phyloP scores from a whole-genome alignment of 2,888 invertebrate genomes.

The Ametastegia equiseti region DNA sequence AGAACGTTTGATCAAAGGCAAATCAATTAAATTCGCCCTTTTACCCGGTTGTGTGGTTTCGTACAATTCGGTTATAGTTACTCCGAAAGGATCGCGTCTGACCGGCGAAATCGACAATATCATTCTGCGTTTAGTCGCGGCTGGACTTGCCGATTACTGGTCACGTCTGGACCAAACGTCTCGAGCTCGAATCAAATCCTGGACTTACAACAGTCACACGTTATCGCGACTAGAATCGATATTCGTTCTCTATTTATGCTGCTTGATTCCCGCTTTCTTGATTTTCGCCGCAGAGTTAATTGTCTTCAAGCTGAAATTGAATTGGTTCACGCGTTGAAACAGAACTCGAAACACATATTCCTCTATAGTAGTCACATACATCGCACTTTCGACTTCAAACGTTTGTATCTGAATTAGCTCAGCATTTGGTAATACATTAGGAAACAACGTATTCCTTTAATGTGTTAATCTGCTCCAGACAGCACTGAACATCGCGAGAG shows the following conservation, averaged over 20 bases:
- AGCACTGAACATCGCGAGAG: too few relatives aligned
- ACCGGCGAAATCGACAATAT: background rate
- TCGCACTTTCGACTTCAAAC: too few relatives aligned
- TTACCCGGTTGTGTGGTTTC: background rate
- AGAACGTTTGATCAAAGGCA: background rate
- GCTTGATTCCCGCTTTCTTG: conserved; percentile 7
- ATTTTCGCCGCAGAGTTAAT: background rate
- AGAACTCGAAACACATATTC: too few relatives aligned
- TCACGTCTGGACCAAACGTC: background rate
- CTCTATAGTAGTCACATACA: too few relatives aligned
- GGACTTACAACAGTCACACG: too few relatives aligned
- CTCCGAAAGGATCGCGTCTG: background rate
- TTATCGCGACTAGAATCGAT: background rate
- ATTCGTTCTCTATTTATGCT: background rate
- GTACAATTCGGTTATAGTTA: background rate
- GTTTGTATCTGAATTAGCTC: background rate
- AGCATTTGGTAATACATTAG: too few relatives aligned
- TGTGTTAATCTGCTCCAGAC: too few relatives aligned
- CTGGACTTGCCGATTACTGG: background rate
- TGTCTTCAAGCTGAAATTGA: background rate
- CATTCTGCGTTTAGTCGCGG: background rate
- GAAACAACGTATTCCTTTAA: too few relatives aligned
- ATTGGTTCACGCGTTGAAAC: background rate
- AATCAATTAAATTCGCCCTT: background rate
- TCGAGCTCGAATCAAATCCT: too few relatives aligned